Percentiles rank a stretch among this genome's conserved stretches.
These are phyloP conservation scores for Notocelia uddmanniana DNA, from an alignment of 2,888 invertebrate genomes.

Conservation along the genomic window DNA sequence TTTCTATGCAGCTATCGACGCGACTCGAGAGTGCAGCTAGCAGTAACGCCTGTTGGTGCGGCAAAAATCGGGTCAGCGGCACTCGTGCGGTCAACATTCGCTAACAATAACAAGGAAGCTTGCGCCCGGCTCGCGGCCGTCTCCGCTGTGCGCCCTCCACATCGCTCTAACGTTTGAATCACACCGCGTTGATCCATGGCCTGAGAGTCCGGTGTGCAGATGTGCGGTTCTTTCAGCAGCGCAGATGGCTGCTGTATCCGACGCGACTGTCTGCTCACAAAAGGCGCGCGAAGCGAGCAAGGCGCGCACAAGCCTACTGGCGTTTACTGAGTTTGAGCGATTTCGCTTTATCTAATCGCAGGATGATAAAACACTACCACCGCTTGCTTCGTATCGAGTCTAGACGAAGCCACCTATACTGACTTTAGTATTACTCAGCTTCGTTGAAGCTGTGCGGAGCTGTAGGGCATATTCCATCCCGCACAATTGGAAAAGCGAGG, in stretches of 20 bases:
- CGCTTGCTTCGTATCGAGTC: constrained; percentile 55
- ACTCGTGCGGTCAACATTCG: constrained; percentile 67
- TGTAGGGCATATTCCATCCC: constrained; percentile 23
- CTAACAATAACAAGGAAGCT: constrained; percentile 65
- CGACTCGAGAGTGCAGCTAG: constrained; percentile 14
- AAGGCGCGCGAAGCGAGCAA: constrained; percentile 56
- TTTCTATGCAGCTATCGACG: constrained; percentile 24
- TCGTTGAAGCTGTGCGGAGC: constrained; percentile 27
- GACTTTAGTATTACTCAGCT: constrained; percentile 25
- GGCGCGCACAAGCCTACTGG: constrained; percentile 68
- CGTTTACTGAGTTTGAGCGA: constrained; percentile 59
- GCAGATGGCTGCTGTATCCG: constrained; percentile 15
- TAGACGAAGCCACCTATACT: constrained; percentile 34
- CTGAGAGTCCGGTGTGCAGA: background rate
- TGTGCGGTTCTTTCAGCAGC: background rate
- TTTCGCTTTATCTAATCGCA: constrained; percentile 78
- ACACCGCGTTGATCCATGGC: constrained; percentile 14
- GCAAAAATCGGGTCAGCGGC: constrained; percentile 47
- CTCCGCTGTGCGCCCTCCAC: constrained; percentile 42
- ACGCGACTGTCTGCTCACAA: constrained; percentile 31
- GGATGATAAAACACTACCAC: constrained; percentile 68
- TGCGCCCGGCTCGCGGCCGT: constrained; percentile 44
- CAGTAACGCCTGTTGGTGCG: constrained; percentile 21
- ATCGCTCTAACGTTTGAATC: constrained; percentile 30
- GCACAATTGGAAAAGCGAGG: constrained; percentile 35